Conservation (phyloP, 2,888 invertebrate species). For the Griposia aprilina region DNA sequence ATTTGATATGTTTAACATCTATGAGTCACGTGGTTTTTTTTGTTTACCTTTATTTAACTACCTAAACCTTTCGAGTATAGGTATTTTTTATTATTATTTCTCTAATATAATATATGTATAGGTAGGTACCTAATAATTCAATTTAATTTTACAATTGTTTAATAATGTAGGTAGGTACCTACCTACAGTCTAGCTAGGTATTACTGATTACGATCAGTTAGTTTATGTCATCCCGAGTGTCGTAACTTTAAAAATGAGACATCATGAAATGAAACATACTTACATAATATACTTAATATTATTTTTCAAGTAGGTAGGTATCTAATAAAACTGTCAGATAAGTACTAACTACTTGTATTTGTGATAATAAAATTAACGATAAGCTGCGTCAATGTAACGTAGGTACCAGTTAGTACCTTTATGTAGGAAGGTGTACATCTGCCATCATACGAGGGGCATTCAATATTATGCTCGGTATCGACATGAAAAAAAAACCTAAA, state of each 20-base stretch:
- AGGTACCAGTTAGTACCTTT: background rate
- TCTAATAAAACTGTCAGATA: slow-evolving; percentile 6
- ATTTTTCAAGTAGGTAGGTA: background rate
- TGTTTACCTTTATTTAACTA: no score
- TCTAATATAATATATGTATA: no score
- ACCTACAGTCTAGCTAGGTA: background rate
- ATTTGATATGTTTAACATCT: no score
- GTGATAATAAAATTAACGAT: slow-evolving; percentile 1
- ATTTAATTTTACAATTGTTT: background rate
- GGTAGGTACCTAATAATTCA: no score
- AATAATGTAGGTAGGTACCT: background rate
- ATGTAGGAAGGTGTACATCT: no score
- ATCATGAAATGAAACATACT: background rate
- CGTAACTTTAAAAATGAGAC: no score
- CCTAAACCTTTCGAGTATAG: no score
- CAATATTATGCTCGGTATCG: no score
- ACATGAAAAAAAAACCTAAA: no score
- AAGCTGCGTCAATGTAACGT: background rate
- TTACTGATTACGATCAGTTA: background rate
- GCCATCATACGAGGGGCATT: no score
- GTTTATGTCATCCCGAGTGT: background rate
- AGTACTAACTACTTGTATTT: background rate
- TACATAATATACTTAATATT: background rate
- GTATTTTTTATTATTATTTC: background rate
- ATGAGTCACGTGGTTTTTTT: no score